Base-by-base conservation (phyloP, 2,888 invertebrate genomes). In the Zhengitettix transpicula region DNA sequence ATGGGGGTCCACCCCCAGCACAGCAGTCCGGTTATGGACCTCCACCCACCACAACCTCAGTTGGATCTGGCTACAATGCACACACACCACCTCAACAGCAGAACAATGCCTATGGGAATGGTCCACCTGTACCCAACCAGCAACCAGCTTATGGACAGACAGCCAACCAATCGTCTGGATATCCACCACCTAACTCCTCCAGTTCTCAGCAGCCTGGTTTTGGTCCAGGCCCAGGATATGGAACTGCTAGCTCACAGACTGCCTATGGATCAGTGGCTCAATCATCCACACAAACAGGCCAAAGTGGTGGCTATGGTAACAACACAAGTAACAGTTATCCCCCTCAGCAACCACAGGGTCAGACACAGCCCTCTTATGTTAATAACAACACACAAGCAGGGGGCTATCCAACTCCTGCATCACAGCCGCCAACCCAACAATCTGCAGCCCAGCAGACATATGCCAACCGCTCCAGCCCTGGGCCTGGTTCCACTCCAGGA, bases 131-230 rank as follows among this genome's bases (percentile, higher is more conserved):
- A 58, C 72, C 72, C 54, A 71, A 71, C 9, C 71, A 73, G 40
- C 74, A 74, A 62, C 71, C 73, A 16, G 76, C 75, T 42, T 84
- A 85, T 72, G 83, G 83, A 14, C 83, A 83, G 59, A 83, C 83
- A 28, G 28, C 82, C 65, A 78, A 80, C 64, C 81, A 82, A 42
- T 84, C 84, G 66, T 81, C 80, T 1, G 85, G 85, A 69, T 79
- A 81, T 60, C 82, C 84, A 11, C 73, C 78, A 10, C 75, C 74
- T 65, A 69, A 61, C 40, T 52, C 56, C 41, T 54, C 54, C 16
- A 58, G 55, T 52, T 28, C 28, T 28, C 28, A 28, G 28, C 58
- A 60, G 51, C 64, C 62, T 16, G 60, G 60, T 10, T 59, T 61
- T 9, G 58, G 58, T 10, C 60, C 57, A 15, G 64, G 64, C 41